These are phyloP conservation scores for Lepidothrix coronata DNA, from an alignment of 2,113 vertebrate species.

Conservation along the genomic window DNA sequence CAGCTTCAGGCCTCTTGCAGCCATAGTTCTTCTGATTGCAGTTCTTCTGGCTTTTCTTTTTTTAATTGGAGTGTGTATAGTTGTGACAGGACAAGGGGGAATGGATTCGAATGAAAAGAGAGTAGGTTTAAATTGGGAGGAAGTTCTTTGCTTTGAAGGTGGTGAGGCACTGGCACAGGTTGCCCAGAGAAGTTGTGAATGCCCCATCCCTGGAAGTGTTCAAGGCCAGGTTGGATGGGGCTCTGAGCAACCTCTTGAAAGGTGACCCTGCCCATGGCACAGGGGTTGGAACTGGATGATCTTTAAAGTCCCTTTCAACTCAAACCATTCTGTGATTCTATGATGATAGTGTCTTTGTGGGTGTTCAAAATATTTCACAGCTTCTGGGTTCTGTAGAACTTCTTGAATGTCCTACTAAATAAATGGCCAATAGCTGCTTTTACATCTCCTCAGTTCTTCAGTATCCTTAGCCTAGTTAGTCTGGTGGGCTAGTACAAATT, in stretches of 20 bases:
- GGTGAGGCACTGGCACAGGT: background rate
- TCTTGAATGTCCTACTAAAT: background rate
- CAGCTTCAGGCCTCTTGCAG: background rate
- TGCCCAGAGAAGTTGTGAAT: background rate
- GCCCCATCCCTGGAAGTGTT: background rate
- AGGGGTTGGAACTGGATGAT: background rate
- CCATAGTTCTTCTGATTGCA: background rate
- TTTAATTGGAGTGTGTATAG: background rate
- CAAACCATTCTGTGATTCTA: background rate
- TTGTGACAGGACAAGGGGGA: background rate
- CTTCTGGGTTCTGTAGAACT: background rate
- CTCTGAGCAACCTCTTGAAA: background rate
- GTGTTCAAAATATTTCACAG: background rate
- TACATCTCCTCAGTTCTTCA: background rate
- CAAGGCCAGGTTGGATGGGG: background rate
- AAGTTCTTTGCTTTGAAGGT: background rate
- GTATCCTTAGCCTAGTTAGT: background rate
- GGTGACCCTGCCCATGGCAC: background rate
- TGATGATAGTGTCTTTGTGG: background rate
- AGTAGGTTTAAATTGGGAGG: background rate
- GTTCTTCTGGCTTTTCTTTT: background rate
- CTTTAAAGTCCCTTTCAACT: background rate
- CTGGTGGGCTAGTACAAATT: background rate
- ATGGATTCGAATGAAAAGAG: background rate
- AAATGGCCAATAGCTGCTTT: background rate